A percentile compares a stretch with the other conserved stretches of the same genome.
phyloP scores from a whole-genome alignment of 1,140 invertebrate genomes.

The Zaprionus lachaisei region DNA sequence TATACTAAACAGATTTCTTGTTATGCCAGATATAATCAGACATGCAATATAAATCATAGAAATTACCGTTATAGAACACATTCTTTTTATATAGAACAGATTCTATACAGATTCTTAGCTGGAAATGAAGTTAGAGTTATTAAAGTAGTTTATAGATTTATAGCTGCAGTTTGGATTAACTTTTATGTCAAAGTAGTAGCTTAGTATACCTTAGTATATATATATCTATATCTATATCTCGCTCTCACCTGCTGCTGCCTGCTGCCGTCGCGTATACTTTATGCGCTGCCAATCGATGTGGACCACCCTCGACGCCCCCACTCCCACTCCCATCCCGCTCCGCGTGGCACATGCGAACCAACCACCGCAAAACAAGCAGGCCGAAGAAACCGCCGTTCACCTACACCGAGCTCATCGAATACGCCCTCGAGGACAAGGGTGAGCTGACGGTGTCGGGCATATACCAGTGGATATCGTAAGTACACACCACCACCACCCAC shows the following conservation, averaged over 20 bases:
- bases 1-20: too few species aligned
- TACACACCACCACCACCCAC: constrained; percentile 66
- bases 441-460: constrained; percentile 95
- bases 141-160: too few species aligned
- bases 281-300: constrained; percentile 60
- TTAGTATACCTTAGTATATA: too few species aligned
- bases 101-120: too few species aligned
- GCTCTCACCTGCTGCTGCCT: constrained; percentile 14
- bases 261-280: constrained; percentile 16
- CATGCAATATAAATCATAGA: too few species aligned
- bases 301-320: constrained; percentile 28
- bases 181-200: too few species aligned
- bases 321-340: constrained; percentile 6
- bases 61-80: too few species aligned
- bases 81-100: too few species aligned
- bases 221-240: neutral
- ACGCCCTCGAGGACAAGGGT: constrained; percentile 92
- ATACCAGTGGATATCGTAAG: constrained; percentile 97
- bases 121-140: too few species aligned
- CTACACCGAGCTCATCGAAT: constrained; percentile 94
- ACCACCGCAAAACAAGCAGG: constrained; percentile 82
- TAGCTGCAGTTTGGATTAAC: too few species aligned
- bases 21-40: too few species aligned
- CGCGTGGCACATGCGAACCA: constrained; percentile 29
- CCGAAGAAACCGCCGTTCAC: constrained; percentile 92